Conservation (phyloP, 64 coral and sea anemone species). For the Exaiptasia diaphana region DNA sequence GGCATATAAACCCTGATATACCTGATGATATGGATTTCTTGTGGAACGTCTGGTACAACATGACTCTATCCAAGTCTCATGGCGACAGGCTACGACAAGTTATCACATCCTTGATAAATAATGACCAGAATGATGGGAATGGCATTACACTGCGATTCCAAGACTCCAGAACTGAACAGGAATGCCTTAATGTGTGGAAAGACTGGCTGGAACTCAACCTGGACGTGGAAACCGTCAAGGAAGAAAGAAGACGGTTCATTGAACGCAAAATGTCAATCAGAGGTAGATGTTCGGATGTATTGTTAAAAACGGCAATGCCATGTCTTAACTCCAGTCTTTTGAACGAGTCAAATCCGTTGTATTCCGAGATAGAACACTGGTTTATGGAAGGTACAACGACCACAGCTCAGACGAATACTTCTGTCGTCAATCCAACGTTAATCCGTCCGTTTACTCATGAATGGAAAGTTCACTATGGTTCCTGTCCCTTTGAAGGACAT, state of each 20-base stretch:
- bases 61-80: conserved; percentile 36
- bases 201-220: conserved; percentile 42
- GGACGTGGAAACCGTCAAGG: conserved; percentile 12
- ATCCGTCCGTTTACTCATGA: conserved; percentile 51
- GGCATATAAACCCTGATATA: conserved; percentile 23
- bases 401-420: background rate
- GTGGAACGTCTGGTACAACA: conserved; percentile 72
- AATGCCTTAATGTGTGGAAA: conserved; percentile 45
- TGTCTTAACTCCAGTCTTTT: background rate
- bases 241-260: conserved; percentile 33
- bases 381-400: conserved; percentile 44
- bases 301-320: background rate
- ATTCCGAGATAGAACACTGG: conserved; percentile 50
- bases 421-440: conserved; percentile 57
- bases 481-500: conserved; percentile 53
- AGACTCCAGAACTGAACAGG: background rate
- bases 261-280: background rate
- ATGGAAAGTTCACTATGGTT: conserved; percentile 44
- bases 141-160: conserved; percentile 1
- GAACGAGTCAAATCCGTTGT: background rate
- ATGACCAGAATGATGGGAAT: background rate
- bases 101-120: background rate
- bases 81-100: conserved; percentile 12
- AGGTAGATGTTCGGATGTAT: background rate
- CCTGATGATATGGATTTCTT: conserved; percentile 47